Evolutionary conservation across 2,113 vertebrate species (phyloP).

Genomic region (Halichoeres trimaculatus): DNA sequence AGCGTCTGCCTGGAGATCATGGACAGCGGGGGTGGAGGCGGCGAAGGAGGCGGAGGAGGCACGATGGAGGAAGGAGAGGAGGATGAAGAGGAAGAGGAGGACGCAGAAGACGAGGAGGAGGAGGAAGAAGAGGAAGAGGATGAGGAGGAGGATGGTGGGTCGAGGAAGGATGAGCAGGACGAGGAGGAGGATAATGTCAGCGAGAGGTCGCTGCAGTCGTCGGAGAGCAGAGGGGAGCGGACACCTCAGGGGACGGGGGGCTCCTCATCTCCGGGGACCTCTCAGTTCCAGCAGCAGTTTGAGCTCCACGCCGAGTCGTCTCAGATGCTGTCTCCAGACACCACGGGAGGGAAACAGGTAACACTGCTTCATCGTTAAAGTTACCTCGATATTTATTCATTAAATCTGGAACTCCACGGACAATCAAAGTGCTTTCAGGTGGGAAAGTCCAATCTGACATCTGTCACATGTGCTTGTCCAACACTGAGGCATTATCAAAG

Average conservation of each 20-base stretch:
- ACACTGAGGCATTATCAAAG: too few species aligned
- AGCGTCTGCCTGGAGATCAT: conserved; percentile 98
- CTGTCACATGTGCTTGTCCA: too few species aligned
- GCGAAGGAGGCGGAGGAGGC: conserved; percentile 81
- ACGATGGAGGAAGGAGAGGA: conserved; percentile 81
- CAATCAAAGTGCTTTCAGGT: too few species aligned
- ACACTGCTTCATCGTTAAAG: background rate
- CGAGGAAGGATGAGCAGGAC: conserved; percentile 84
- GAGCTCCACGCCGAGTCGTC: conserved; percentile 69
- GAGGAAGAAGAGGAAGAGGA: conserved; percentile 78
- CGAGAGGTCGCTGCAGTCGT: conserved; percentile 77
- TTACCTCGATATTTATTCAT: too few species aligned
- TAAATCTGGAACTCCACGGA: too few species aligned
- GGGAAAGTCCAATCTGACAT: too few species aligned
- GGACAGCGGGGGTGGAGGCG: conserved; percentile 85
- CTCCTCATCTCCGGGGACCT: conserved; percentile 83
- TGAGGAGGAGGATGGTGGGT: conserved; percentile 82
- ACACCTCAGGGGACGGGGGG: conserved; percentile 56
- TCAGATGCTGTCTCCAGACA: conserved; percentile 61
- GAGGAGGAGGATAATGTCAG: conserved; percentile 88
- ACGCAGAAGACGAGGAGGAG: conserved; percentile 85
- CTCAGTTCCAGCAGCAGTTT: conserved; percentile 84
- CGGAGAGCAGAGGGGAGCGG: conserved; percentile 77
- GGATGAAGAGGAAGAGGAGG: conserved; percentile 85
- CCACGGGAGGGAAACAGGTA: conserved; percentile 73